Evolutionary conservation across 2,888 invertebrate species (phyloP), one percentile per base, ranked within the genome.

Genomic region (Drosophila fungiperda): DNA sequence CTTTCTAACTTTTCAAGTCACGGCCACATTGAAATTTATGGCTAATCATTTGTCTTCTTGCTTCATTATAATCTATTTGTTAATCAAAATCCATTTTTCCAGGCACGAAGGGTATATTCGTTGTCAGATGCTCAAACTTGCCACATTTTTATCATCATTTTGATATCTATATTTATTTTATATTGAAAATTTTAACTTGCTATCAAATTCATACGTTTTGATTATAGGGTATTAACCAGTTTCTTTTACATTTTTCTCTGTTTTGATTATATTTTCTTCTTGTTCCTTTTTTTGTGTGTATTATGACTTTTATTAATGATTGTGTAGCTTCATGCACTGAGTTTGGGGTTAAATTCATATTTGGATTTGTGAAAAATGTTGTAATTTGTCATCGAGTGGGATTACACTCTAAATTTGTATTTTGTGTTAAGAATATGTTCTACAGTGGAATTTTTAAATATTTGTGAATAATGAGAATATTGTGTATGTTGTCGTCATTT

Each of bases 281-380:
- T 53, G 8, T 50, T 20, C 52, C 35, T 48, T 53, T 71, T 58
- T 53, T 71, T 75, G 75, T 55, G 61, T 73, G 68, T 65, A 65
- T 59, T 61, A 65, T 48, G 73, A 72, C 66, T 68, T 82, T 85
- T 74, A 83, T 84, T 86, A 86, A 86, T 86, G 76, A 70, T 68
- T 60, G 12, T 40, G 48, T 52, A 62, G 52, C 42, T 35, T 35
- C 62, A 53, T 49, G 54, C 67, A 59, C 73, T 58, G 61, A 50
- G 55, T 55, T 68, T 69, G 68, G 73, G 83, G 75, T 75, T 82
- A 71, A 83, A 85, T 82, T 78, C 72, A 82, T 78, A 82, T 73
- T 83, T 70, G 53, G 59, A 23, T 72, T 72, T 54, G 17, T 58
- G 50, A 42, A 52, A 45, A 42, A 23, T 48, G n/a, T 6, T 40